These are phyloP conservation scores for Micromesistius poutassou DNA, from an alignment of 2,797 vertebrate genomes.

Conservation along the genomic window DNA sequence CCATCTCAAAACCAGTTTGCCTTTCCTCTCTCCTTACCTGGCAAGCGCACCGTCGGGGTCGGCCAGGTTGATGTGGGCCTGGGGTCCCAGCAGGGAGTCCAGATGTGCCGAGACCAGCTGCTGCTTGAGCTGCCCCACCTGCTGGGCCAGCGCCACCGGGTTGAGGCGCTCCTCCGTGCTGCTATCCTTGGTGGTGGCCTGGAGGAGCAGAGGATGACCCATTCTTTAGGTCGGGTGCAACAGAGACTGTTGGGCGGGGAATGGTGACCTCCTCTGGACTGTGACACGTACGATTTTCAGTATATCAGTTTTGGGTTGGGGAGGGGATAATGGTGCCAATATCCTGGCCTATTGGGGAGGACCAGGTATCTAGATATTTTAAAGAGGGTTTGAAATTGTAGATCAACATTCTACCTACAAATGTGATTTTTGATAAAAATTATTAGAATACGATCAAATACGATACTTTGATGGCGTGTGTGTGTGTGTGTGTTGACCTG, in stretches of 20 bases:
- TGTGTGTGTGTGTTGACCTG: conserved; percentile 70
- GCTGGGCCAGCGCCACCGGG: conserved; percentile 85
- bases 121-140: conserved; percentile 87
- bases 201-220: conserved; percentile 13
- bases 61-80: conserved; percentile 86
- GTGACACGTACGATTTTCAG: too few relatives aligned
- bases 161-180: conserved; percentile 86
- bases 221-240: not conserved
- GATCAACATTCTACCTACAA: not conserved
- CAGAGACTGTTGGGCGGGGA: not conserved
- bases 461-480: too few relatives aligned
- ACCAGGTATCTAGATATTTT: not conserved
- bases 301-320: not conserved
- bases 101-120: conserved; percentile 88
- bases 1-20: not conserved
- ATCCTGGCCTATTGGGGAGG: not conserved
- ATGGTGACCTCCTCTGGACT: too few relatives aligned
- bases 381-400: not conserved
- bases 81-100: conserved; percentile 82
- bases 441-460: too few relatives aligned
- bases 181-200: conserved; percentile 83
- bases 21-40: conserved; percentile 67
- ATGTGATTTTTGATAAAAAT: too few relatives aligned
- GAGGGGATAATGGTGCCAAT: not conserved
- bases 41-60: conserved; percentile 90